phyloP scores from a whole-genome alignment of 2,113 vertebrate genomes.

The Pluvianellus socialis region DNA sequence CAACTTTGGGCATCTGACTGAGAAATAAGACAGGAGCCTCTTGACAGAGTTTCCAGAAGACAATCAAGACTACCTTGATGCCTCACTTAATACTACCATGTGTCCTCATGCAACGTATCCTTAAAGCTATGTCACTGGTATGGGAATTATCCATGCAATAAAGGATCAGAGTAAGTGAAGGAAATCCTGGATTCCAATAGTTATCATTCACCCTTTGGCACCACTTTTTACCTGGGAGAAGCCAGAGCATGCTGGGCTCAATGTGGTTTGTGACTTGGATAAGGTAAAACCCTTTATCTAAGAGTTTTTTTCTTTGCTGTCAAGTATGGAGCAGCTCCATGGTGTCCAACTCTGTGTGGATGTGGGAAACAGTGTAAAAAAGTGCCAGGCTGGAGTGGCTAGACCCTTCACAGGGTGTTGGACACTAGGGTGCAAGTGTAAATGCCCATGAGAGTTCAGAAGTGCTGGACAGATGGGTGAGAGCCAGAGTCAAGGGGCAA shows the following conservation, averaged over 20 bases:
- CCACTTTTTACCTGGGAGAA: not conserved
- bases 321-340: not conserved
- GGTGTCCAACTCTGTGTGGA: rapidly evolving
- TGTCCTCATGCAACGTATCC: not conserved
- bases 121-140: not conserved
- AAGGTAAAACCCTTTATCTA: not conserved
- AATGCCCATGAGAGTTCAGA: not conserved
- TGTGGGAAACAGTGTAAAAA: not conserved
- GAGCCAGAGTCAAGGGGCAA: not conserved
- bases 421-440: not conserved
- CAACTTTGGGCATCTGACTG: not conserved
- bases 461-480: not conserved
- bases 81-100: not conserved
- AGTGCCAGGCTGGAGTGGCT: not conserved
- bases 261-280: not conserved
- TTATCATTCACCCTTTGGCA: not conserved
- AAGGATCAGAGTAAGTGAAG: not conserved
- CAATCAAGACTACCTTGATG: not conserved
- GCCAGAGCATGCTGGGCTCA: not conserved
- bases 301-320: not conserved
- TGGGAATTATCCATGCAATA: not conserved
- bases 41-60: not conserved
- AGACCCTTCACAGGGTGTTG: not conserved
- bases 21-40: not conserved
- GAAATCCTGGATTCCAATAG: not conserved